Evolutionary conservation across 2,888 invertebrate genomes (phyloP).

Genomic region (Salticus scenicus): DNA sequence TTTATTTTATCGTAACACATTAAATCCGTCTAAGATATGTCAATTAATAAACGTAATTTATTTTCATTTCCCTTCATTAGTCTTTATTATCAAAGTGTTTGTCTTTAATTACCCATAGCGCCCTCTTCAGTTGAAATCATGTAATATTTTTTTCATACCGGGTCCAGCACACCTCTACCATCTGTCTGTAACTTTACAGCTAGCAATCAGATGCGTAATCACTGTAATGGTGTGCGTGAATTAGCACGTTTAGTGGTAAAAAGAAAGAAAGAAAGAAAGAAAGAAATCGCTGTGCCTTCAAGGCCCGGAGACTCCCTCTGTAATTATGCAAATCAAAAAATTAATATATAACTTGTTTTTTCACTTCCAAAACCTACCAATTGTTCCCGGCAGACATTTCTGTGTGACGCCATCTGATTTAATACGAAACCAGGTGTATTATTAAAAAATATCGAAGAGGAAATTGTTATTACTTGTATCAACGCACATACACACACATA

Average conservation of each 20-base stretch:
- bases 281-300: conserved; percentile 26
- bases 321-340: conserved; percentile 67
- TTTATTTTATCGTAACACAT: too few species aligned
- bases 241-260: conserved; percentile 19
- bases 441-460: conserved; percentile 29
- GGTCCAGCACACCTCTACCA: not conserved
- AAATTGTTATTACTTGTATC: not conserved
- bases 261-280: conserved; percentile 17
- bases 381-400: conserved; percentile 23
- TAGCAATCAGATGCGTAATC: conserved; percentile 21
- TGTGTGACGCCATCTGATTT: conserved; percentile 41
- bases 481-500: not conserved
- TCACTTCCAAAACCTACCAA: not conserved
- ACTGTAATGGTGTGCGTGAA: conserved; percentile 22
- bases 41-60: not conserved
- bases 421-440: conserved; percentile 22
- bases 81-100: not conserved
- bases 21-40: too few species aligned
- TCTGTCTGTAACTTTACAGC: not conserved
- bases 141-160: not conserved
- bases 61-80: not conserved
- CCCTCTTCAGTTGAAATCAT: not conserved
- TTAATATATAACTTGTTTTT: conserved; percentile 53
- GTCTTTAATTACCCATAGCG: not conserved
- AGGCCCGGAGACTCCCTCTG: conserved; percentile 28